Evolutionary conservation across 1,140 invertebrate species (phyloP).

Genomic region (Ostrea edulis): DNA sequence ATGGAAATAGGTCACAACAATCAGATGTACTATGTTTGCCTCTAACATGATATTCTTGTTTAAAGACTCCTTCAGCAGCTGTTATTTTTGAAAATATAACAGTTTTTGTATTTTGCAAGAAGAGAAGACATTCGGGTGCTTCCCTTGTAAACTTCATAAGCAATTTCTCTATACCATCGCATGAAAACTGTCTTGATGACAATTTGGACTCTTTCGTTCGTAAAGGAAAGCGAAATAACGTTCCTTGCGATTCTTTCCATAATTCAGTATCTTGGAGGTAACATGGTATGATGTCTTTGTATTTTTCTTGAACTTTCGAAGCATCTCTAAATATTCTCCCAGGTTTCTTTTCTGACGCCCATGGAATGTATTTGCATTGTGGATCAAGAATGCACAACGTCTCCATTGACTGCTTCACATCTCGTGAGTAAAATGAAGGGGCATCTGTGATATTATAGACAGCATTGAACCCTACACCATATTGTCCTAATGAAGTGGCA

Average conservation of each 20-base stretch:
- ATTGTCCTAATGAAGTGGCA: conserved; percentile 71
- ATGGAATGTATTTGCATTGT: conserved; percentile 67
- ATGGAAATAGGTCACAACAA: neutral
- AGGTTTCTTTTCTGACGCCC: conserved; percentile 1
- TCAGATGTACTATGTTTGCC: neutral
- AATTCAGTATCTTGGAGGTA: conserved; percentile 53
- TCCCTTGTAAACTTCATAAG: conserved; percentile 63
- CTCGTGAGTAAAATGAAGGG: conserved; percentile 73
- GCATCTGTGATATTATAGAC: conserved; percentile 77
- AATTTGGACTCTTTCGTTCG: conserved; percentile 65
- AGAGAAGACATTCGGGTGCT: conserved; percentile 65
- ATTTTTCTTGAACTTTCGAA: conserved; percentile 57
- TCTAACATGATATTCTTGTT: conserved; percentile 52
- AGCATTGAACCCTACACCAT: conserved; percentile 77
- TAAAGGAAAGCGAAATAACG: conserved; percentile 71
- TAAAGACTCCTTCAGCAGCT: conserved; percentile 46
- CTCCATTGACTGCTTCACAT: conserved; percentile 58
- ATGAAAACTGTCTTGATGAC: conserved; percentile 51
- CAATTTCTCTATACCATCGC: conserved; percentile 53
- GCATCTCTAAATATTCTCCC: conserved; percentile 62
- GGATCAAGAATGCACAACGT: conserved; percentile 75
- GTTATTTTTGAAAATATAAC: conserved; percentile 63
- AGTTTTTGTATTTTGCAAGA: conserved; percentile 64
- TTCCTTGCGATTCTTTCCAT: conserved; percentile 54
- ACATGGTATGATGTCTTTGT: conserved; percentile 62